Conservation (phyloP, 2,113 vertebrate genomes). For the Myotis lucifugus region DNA sequence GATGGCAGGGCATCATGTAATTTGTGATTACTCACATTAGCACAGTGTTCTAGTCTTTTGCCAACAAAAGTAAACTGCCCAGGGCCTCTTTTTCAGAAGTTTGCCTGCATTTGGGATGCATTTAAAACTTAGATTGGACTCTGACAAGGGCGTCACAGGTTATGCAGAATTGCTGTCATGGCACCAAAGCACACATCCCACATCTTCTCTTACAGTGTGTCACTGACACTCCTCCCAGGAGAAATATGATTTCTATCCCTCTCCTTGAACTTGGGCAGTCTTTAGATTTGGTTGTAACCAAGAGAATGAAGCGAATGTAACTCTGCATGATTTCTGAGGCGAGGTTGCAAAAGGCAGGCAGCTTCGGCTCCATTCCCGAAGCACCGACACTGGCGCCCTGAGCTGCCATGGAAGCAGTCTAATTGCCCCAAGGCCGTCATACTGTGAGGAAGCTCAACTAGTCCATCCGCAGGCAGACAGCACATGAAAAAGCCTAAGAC, state of each 20-base stretch:
- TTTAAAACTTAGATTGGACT: constrained; percentile 4
- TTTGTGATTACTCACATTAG: constrained; percentile 35
- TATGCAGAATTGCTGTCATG: not conserved
- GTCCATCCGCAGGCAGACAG: not conserved
- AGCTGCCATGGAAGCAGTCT: not conserved
- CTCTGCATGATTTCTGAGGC: not conserved
- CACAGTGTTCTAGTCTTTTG: constrained; percentile 41
- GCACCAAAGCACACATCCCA: constrained; percentile 72
- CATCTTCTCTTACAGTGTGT: rapidly evolving
- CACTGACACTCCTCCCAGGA: not conserved
- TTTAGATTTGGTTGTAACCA: not conserved
- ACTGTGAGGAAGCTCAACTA: not conserved
- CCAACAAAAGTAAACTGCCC: constrained; percentile 25
- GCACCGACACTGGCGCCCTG: not conserved
- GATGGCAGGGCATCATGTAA: not conserved
- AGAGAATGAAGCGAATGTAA: not conserved
- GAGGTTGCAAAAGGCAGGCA: not conserved
- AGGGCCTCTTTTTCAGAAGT: constrained; percentile 55
- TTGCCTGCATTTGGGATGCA: constrained; percentile 48
- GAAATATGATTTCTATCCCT: not conserved
- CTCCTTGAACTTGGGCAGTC: not conserved
- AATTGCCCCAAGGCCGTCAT: not conserved
- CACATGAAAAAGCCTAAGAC: not conserved
- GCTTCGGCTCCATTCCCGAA: not conserved
- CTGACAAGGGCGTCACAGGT: not conserved